Percentiles rank a stretch among this genome's conserved stretches.
Conservation (phyloP, 1,140 invertebrate genomes). For the Adelges cooleyi region DNA sequence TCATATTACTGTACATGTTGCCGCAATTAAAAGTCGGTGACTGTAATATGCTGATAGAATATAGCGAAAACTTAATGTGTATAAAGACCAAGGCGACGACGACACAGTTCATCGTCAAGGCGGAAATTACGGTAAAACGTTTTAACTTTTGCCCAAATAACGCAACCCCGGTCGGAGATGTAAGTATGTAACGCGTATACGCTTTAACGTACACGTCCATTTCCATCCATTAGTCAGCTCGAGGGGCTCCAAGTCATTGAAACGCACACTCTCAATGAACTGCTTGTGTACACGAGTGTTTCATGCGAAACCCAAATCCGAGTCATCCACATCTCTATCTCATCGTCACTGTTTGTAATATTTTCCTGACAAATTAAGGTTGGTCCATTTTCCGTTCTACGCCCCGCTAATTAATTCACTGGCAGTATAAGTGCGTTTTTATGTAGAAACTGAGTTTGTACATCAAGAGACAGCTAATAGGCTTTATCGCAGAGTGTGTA, state of each 20-base stretch:
- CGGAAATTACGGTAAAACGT: constrained; percentile 15
- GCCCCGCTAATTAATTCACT: too few relatives aligned
- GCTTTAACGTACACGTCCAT: not conserved
- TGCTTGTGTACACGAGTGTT: not conserved
- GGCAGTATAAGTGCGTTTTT: too few relatives aligned
- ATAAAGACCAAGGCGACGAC: not conserved
- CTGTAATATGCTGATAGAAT: too few relatives aligned
- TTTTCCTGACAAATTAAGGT: too few relatives aligned
- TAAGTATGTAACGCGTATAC: not conserved
- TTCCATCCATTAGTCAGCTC: constrained; percentile 9
- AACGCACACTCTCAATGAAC: not conserved
- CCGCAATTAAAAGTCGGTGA: not conserved
- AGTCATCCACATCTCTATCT: too few relatives aligned
- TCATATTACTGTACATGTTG: not conserved
- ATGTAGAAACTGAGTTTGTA: too few relatives aligned
- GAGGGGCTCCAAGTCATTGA: constrained; percentile 1
- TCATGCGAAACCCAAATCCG: too few relatives aligned
- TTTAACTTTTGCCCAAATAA: constrained; percentile 15
- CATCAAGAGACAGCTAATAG: too few relatives aligned
- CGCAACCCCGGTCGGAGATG: not conserved
- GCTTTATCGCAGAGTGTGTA: too few relatives aligned
- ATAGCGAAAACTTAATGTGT: not conserved
- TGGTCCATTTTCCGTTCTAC: too few relatives aligned
- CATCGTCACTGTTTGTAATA: too few relatives aligned
- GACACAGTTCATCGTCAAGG: not conserved